phyloP scores from a whole-genome alignment of 2,888 invertebrate genomes.

The Diarsia dahlii region DNA sequence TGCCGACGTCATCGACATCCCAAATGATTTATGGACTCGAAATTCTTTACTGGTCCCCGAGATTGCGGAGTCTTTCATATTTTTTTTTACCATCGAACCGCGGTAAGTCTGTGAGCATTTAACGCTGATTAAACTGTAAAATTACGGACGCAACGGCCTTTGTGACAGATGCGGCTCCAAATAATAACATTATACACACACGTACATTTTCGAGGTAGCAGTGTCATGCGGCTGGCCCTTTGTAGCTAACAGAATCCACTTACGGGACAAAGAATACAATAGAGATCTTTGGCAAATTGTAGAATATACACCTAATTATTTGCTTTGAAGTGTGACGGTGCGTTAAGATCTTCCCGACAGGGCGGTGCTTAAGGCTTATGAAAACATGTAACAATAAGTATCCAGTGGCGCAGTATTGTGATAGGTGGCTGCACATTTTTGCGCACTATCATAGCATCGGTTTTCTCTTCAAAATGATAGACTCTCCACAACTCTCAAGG shows the following conservation, averaged over 20 bases:
- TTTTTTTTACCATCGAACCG: constrained; percentile 77
- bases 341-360: constrained; percentile 82
- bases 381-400: constrained; percentile 86
- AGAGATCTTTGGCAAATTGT: constrained; percentile 89
- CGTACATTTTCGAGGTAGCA: constrained; percentile 81
- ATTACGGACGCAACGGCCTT: constrained; percentile 88
- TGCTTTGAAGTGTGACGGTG: constrained; percentile 84
- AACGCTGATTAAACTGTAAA: constrained; percentile 91
- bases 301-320: constrained; percentile 90
- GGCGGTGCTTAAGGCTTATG: constrained; percentile 87
- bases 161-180: constrained; percentile 89
- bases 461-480: constrained; percentile 21
- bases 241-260: constrained; percentile 87
- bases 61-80: constrained; percentile 74
- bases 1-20: constrained; percentile 80
- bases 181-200: constrained; percentile 89
- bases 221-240: constrained; percentile 84
- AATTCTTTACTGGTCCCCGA: constrained; percentile 79
- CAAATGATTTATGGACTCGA: constrained; percentile 84
- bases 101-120: constrained; percentile 88
- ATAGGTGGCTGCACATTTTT: constrained; percentile 76
- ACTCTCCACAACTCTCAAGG: background rate
- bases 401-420: constrained; percentile 77
- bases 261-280: constrained; percentile 87
- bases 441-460: constrained; percentile 32